phyloP scores from a whole-genome alignment of 2,888 invertebrate species.

The Melinaea menophilus region DNA sequence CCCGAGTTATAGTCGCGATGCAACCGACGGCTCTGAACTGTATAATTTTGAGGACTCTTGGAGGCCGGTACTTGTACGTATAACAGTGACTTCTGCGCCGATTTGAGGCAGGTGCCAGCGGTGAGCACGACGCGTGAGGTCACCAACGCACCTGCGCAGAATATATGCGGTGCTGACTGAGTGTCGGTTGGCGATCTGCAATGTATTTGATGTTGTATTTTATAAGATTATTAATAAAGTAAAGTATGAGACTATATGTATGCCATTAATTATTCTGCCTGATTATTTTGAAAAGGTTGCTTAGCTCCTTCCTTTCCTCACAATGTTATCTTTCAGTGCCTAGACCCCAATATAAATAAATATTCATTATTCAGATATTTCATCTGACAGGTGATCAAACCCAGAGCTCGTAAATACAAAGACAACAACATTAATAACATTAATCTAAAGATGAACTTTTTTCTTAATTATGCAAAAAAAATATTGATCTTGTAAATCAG shows the following conservation, averaged over 20 bases:
- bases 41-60: conserved; percentile 23
- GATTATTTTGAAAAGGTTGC: too few species aligned
- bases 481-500: too few species aligned
- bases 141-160: conserved; percentile 32
- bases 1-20: conserved; percentile 32
- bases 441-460: too few species aligned
- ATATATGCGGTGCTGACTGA: conserved; percentile 15
- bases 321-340: too few species aligned
- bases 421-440: too few species aligned
- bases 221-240: neutral
- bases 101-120: conserved; percentile 26
- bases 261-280: too few species aligned
- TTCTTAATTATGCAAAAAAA: too few species aligned
- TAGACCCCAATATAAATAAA: too few species aligned
- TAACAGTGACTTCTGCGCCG: conserved; percentile 18
- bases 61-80: conserved; percentile 31
- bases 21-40: conserved; percentile 9
- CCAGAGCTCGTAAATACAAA: too few species aligned
- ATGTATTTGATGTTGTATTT: neutral
- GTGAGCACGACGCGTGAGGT: conserved; percentile 30
- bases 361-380: too few species aligned
- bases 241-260: neutral
- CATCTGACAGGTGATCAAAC: too few species aligned
- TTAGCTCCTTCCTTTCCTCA: too few species aligned
- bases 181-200: neutral